Conservation (phyloP, 2,888 invertebrate species). For the Eurois occulta region DNA sequence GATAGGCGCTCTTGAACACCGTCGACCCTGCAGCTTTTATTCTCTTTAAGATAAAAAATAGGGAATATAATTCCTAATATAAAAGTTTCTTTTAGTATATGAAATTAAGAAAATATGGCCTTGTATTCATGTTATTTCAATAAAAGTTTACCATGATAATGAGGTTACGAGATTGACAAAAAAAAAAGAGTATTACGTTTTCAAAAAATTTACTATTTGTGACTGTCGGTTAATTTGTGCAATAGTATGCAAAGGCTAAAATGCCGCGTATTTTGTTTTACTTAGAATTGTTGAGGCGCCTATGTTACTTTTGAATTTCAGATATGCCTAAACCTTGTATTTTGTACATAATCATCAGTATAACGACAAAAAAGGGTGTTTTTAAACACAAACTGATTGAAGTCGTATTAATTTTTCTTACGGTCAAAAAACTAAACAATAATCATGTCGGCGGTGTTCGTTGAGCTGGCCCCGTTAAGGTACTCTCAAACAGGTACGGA, state of each 20-base stretch:
- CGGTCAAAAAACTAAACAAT: not conserved
- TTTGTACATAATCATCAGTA: not conserved
- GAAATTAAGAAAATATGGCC: not conserved
- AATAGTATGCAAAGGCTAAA: not conserved
- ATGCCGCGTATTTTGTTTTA: not conserved
- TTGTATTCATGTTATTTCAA: not conserved
- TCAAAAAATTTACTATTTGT: not conserved
- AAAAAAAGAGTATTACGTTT: not conserved
- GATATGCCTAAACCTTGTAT: not conserved
- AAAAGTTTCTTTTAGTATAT: not conserved
- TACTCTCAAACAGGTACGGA: not conserved
- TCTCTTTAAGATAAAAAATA: not conserved
- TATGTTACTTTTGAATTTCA: not conserved
- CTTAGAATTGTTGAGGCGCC: not conserved
- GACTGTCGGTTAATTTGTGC: not conserved
- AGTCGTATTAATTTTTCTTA: not conserved
- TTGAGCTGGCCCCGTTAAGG: slow-evolving; percentile 24
- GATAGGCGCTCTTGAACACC: slow-evolving; percentile 45
- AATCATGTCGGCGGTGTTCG: slow-evolving; percentile 35
- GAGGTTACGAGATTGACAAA: too few species aligned
- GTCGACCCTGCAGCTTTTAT: slow-evolving; percentile 13
- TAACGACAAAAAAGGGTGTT: not conserved
- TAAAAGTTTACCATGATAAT: not conserved
- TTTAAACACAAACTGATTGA: not conserved
- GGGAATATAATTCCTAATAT: not conserved